Conservation (phyloP, 2,888 invertebrate species). For the Thymelicus sylvestris region DNA sequence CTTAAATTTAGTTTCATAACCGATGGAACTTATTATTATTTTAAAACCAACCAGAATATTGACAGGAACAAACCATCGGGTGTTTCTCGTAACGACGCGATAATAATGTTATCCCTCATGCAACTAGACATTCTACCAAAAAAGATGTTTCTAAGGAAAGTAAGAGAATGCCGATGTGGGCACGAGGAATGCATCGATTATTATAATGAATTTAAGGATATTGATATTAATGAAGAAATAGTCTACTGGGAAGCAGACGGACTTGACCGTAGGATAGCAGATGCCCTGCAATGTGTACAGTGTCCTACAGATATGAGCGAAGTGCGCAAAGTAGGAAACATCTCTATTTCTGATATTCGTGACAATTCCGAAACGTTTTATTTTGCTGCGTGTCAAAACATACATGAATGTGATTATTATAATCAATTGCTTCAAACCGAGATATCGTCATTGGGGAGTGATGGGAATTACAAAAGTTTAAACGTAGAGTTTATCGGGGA, state of each 20-base stretch:
- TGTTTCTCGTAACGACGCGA: neutral
- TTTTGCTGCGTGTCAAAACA: constrained; percentile 5
- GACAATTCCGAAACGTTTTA: neutral
- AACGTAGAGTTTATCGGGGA: neutral
- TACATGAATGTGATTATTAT: neutral
- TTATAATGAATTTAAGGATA: neutral
- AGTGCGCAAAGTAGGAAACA: neutral
- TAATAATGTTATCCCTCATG: neutral
- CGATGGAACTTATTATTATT: neutral
- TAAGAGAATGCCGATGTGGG: neutral
- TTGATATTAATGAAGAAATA: constrained; percentile 6
- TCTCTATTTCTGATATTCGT: neutral
- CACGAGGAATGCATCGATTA: neutral
- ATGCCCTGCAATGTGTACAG: neutral
- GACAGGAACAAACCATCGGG: neutral
- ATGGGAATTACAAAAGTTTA: constrained; percentile 6
- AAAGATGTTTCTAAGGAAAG: neutral
- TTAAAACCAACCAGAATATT: neutral
- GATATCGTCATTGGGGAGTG: neutral
- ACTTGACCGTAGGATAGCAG: neutral
- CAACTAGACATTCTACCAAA: neutral
- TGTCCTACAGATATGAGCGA: neutral
- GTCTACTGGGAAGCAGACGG: neutral
- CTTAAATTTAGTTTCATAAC: neutral
- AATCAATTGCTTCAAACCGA: neutral